Evolutionary conservation across 2,797 vertebrate species (phyloP).

Genomic region (Cyclopterus lumpus): DNA sequence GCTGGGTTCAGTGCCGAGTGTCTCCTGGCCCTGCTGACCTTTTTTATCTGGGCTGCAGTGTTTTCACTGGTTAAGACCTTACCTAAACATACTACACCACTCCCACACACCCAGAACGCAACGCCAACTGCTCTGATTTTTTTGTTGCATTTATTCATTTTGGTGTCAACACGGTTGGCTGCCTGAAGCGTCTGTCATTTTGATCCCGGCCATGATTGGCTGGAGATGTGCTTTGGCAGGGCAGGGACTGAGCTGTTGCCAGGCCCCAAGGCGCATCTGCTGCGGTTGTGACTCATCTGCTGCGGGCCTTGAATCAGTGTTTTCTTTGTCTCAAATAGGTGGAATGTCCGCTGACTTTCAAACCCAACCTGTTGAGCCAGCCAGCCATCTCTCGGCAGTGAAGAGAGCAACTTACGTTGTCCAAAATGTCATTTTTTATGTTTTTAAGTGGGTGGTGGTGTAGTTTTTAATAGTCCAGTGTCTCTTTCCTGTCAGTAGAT

Average conservation of each 20-base stretch:
- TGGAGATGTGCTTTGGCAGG: background rate
- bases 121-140: conserved; percentile 28
- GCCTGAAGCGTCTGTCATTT: conserved; percentile 25
- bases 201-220: conserved; percentile 41
- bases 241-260: conserved; percentile 40
- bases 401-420: background rate
- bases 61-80: conserved; percentile 76
- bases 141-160: conserved; percentile 17
- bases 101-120: conserved; percentile 54
- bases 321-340: conserved; percentile 72
- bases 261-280: conserved; percentile 66
- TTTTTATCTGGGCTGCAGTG: conserved; percentile 53
- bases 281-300: conserved; percentile 65
- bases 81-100: conserved; percentile 71
- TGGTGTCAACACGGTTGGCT: conserved; percentile 32
- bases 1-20: conserved; percentile 57
- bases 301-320: conserved; percentile 63
- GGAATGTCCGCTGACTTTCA: conserved; percentile 71
- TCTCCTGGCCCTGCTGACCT: conserved; percentile 68
- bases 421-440: background rate
- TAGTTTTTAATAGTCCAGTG: background rate
- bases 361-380: conserved; percentile 70
- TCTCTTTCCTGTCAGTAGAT: background rate
- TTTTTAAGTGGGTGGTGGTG: background rate
- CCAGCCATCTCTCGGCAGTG: conserved; percentile 4